Evolutionary conservation across 2,888 invertebrate genomes (phyloP), one percentile per base, ranked within the genome.

Genomic region (Strigamia crassipes): DNA sequence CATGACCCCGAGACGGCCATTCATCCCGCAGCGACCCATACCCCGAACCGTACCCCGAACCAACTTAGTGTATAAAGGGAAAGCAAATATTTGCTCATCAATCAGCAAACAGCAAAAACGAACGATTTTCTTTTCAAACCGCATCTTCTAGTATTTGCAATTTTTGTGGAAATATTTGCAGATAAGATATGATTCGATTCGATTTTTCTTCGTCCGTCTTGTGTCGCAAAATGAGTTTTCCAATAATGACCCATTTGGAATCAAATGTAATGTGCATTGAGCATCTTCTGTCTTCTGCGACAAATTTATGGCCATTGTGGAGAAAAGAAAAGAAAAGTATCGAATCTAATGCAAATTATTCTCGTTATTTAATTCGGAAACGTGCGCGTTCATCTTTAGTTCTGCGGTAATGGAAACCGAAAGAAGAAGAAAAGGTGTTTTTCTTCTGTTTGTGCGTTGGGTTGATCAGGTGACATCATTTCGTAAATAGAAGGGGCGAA

Each of bases 201-300:
- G n/a, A n/a, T n/a, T n/a, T n/a, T 21, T 23, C 18, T 66, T 66
- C n/a, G 13, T n/a, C 8, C 8, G 1, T 66, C 9, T 23, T 46
- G 13, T 46, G 13, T n/a, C 1, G 15, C 46, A 5, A n/a, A 46
- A 46, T 46, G 46, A 46, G 46, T 66, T 66, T 66, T 66, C 23
- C 61, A 66, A 66, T 66, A 66, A 66, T 66, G 21, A 23, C 21
- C 61, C 61, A 66, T 66, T 66, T 66, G 23, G 61, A 66, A 66
- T 66, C 61, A 66, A 66, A 23, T 23, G 61, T 66, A 66, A 23
- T 23, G 61, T 66, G 61, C 23, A 23, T 12, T 23, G 61, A 23
- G 61, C 61, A 66, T 66, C 23, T 66, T 23, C 12, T 46, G n/a
- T n/a, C 38, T 38, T 38, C 4, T 9, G 38, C 38, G 10, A 1